Evolutionary conservation across 2,113 vertebrate genomes (phyloP).

Genomic region (Colinus virginianus): DNA sequence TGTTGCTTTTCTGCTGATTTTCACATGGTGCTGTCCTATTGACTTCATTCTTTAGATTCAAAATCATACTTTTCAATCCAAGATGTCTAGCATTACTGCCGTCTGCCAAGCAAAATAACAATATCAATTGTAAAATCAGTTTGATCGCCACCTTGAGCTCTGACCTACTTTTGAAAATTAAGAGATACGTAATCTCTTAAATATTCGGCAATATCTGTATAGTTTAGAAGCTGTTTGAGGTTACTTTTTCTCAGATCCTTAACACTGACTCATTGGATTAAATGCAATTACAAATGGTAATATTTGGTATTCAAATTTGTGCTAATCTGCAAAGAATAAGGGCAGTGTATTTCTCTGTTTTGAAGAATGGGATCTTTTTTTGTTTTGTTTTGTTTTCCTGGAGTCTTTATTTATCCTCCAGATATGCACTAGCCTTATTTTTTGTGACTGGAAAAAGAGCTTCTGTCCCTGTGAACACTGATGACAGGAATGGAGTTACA

Average conservation of each 20-base stretch:
- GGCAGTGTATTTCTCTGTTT: background rate
- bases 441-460: slow-evolving; percentile 38
- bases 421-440: slow-evolving; percentile 38
- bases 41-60: background rate
- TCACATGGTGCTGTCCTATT: background rate
- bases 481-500: background rate
- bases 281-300: background rate
- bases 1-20: background rate
- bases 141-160: slow-evolving; percentile 17
- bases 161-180: slow-evolving; percentile 41
- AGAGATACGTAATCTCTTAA: slow-evolving; percentile 30
- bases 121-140: slow-evolving; percentile 32
- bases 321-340: slow-evolving; percentile 10
- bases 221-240: slow-evolving; percentile 51
- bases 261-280: background rate
- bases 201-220: background rate
- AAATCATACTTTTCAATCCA: background rate
- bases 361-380: background rate
- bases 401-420: slow-evolving; percentile 31
- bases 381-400: background rate
- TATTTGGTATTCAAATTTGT: slow-evolving; percentile 21
- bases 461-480: background rate
- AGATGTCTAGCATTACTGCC: background rate
- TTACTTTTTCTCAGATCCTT: slow-evolving; percentile 31
- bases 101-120: background rate